Conservation (phyloP, 2,797 vertebrate genomes). For the Clarias laeviceps region DNA sequence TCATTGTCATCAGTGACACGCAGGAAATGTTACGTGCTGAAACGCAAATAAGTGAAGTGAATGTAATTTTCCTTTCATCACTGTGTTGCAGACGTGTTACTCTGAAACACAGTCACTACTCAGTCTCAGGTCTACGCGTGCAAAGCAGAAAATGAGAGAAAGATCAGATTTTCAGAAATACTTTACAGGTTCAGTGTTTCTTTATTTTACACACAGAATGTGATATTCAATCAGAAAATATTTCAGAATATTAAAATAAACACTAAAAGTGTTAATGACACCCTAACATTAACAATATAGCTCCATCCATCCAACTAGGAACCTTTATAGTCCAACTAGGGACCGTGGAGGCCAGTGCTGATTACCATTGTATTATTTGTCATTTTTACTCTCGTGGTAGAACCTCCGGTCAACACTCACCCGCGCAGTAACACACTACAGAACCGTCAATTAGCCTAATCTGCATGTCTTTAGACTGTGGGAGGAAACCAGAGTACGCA, state of each 20-base stretch:
- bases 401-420: no score
- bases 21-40: no score
- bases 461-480: no score
- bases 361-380: no score
- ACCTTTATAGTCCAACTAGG: no score
- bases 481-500: no score
- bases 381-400: no score
- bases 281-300: neutral
- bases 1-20: no score
- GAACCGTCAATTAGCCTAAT: no score
- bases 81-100: neutral
- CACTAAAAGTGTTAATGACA: neutral
- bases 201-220: neutral
- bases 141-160: neutral
- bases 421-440: no score
- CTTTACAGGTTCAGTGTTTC: neutral
- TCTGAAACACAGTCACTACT: neutral
- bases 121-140: neutral
- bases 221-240: neutral
- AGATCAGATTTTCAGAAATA: neutral
- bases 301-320: no score
- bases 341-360: no score
- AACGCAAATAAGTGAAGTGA: neutral
- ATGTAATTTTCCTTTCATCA: neutral
- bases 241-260: neutral